Evolutionary conservation across 2,797 vertebrate genomes (phyloP), one percentile per base, ranked within the genome.

Genomic region (Fistularia tabacaria): DNA sequence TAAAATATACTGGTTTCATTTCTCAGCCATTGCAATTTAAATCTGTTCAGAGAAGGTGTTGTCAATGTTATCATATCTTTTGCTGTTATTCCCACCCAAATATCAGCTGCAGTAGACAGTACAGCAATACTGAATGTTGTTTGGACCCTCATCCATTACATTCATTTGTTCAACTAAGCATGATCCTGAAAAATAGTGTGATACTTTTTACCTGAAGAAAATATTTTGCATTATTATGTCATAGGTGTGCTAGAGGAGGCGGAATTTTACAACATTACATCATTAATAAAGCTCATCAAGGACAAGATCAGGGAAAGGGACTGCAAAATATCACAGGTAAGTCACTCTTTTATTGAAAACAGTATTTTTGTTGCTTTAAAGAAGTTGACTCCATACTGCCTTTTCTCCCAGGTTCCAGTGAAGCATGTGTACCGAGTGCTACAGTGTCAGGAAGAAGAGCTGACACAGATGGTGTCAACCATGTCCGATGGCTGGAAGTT

Each of bases 401-500:
- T 6, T 11, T 46, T 15, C 37, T 44, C 49, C 38, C 80, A 98
- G 97, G 91, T 95, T 75, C 96, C 96, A 0, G 88, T 94, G 79
- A 99, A 99, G 76, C 95, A 99, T 1, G 97, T 99, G 36, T 99
- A 99, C 84, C 90, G 97, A 55, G 97, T 99, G 76, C 89, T 99
- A 56, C 97, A 99, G 86, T 99, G 96, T 80, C 96, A 98, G 85
- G 97, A 99, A 77, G 96, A 98, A 74, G 96, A 99, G 77, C 89
- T 99, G 71, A 98, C 97, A 2, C 97, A 99, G 89, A 99, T 99
- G 97, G 95, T 99, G 66, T 98, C 97, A 43, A 98, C 97, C 46
- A 99, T 99, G 97, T 99, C 96, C 0, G 97, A 99, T 1, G 97
- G 95, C 87, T 99, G 96, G 97, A 90, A 95, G 87, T 99, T 99